Base-by-base conservation (phyloP, 2,888 invertebrate genomes). In the Cryptocephalus primarius region DNA sequence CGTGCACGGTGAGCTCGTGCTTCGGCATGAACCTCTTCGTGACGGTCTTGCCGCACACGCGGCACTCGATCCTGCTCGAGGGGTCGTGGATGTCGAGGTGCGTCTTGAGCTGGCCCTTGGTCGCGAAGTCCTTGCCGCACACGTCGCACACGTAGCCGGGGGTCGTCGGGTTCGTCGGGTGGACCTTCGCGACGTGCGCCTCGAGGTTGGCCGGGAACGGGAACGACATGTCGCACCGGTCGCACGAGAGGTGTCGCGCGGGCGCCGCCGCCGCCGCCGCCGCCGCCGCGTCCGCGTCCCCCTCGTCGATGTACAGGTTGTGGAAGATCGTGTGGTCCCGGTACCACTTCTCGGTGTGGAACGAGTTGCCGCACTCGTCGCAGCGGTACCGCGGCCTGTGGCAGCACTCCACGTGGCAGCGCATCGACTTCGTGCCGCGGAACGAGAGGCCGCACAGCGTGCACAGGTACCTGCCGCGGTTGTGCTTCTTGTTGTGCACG, bases 161-260 rank as follows among this genome's bases (percentile, higher is more conserved):
- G 12, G n/a, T n/a, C n/a, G n/a, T n/a, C n/a, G 54, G 54, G 39
- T 70, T 66, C 53, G 76, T 4, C 3, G 22, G 22, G 22, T 22
- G 22, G 6, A 22, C 22, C 22, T 2, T 22, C 3, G 22, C 22
- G 3, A 61, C 55, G 47, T 63, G 62, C 45, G 56, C 54, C 41
- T 57, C 55, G 42, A 77, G 53, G 0, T 75, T 74, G 48, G 72
- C 73, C 49, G 72, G 72, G 49, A 77, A 70, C 40, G 75, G 74
- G 56, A 77, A 79, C 1, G 72, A 61, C 53, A 76, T 78, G 36
- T 72, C 73, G 49, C 79, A 79, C 46, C 71, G 66, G n/a, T 73
- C 71, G 49, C 78, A 22, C 22, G 22, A 22, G n/a, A 22, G 22
- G 3, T 6, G 3, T 22, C 22, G 22, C 22, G 22, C 3, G 3